Base-by-base conservation (phyloP, 2,888 invertebrate species). In the Nomada ferruginata region DNA sequence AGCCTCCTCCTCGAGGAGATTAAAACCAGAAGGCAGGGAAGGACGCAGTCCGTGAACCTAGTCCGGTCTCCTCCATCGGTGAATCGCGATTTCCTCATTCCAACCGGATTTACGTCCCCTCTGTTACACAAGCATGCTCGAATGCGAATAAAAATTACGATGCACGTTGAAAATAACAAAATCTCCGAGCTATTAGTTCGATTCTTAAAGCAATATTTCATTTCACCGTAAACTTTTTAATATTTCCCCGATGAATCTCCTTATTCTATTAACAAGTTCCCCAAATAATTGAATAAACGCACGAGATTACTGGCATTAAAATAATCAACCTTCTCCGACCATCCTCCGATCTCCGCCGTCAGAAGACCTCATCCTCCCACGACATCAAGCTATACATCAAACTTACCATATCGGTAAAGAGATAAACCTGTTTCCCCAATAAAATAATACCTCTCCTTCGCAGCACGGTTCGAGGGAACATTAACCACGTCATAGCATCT, bases 71-170 rank as follows among this genome's bases (percentile, higher is more conserved):
- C 47, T 15, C 64, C 36, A 69, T 83, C 75, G 72, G 65, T 63
- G 68, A 83, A 79, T 60, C 83, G 79, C 75, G 68, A 77, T 80
- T 85, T 86, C 77, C 74, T 85, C 84, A 75, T 76, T 80, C 83
- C 68, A 18, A 42, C 59, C 63, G 79, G 74, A 82, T 85, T 85
- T 82, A 79, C 76, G 76, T 78, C 76, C 76, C 68, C 68, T 71
- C 71, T 69, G 77, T 74, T 59, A 53, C 23, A 36, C 36, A 36
- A 13, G 42, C 44, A 59, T 66, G 63, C 26, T 71, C 72, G 68
- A 68, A 64, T 65, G 63, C 36, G 36, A 5, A 36, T 36, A 7
- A 75, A 65, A 52, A 77, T 64, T 42, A 13, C 20, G 20, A n/a
- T 10, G 36, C 18, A 5, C 5, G 10, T 36, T 10, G 13, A n/a